Evolutionary conservation across 2,888 invertebrate genomes (phyloP).

Genomic region (Drosophila melanocephala): DNA sequence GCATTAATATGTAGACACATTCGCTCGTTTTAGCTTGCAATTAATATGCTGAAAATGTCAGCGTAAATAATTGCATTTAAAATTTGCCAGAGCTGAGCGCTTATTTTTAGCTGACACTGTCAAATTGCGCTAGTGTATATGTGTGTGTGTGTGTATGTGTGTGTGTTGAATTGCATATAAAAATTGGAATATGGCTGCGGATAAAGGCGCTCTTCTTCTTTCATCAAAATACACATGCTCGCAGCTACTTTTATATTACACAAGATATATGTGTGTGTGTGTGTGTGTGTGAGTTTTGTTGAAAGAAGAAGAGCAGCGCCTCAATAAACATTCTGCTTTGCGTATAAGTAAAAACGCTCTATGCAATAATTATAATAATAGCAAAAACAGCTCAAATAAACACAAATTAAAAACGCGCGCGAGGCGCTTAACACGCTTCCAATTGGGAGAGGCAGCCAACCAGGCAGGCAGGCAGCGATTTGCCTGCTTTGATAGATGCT

Average conservation of each 20-base stretch:
- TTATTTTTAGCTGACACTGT: slow-evolving; percentile 41
- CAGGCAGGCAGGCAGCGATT: slow-evolving; percentile 12
- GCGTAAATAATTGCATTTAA: slow-evolving; percentile 20
- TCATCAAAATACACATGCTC: not conserved
- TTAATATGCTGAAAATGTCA: slow-evolving; percentile 45
- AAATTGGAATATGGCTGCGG: not conserved
- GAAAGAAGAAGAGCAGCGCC: not conserved
- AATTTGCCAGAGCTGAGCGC: slow-evolving; percentile 18
- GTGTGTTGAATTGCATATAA: not conserved
- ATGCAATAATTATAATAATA: slow-evolving; percentile 71
- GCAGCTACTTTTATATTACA: not conserved
- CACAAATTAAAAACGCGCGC: slow-evolving; percentile 57
- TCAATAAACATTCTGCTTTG: slow-evolving; percentile 52
- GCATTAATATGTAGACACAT: too few species aligned
- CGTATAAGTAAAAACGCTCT: slow-evolving; percentile 37
- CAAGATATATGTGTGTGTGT: not conserved
- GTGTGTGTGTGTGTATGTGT: not conserved
- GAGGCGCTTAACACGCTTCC: slow-evolving; percentile 72
- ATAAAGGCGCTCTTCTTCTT: not conserved
- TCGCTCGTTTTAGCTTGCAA: slow-evolving; percentile 23
- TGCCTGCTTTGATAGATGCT: slow-evolving; percentile 9
- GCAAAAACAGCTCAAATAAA: slow-evolving; percentile 67
- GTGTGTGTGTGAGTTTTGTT: slow-evolving; percentile 4
- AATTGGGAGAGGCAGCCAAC: slow-evolving; percentile 65
- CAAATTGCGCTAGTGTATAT: slow-evolving; percentile 11